Conservation (phyloP, 2,113 vertebrate genomes). For the Podiceps cristatus region DNA sequence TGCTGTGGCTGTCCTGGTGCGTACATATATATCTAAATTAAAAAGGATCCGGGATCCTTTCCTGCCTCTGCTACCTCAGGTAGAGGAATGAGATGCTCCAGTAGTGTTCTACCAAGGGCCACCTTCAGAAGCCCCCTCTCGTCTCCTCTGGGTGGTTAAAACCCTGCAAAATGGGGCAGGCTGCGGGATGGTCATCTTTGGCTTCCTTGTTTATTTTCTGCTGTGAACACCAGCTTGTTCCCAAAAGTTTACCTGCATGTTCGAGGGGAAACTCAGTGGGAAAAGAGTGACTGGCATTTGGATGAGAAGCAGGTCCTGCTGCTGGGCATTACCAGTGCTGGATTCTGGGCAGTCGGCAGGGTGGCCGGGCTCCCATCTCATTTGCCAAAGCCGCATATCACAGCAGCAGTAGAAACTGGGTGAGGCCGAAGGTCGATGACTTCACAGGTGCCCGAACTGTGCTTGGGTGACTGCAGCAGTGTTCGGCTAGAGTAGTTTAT, state of each 20-base stretch:
- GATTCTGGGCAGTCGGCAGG: background rate
- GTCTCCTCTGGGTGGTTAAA: background rate
- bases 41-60: background rate
- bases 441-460: background rate
- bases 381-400: background rate
- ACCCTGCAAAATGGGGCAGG: background rate
- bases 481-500: background rate
- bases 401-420: background rate
- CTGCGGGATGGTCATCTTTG: background rate
- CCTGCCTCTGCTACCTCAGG: background rate
- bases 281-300: background rate
- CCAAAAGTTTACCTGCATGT: background rate
- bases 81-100: background rate
- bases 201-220: background rate
- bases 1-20: background rate
- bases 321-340: background rate
- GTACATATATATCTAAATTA: too few species aligned
- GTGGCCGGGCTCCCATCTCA: background rate
- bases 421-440: background rate
- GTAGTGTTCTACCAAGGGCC: background rate
- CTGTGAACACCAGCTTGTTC: background rate
- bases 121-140: background rate
- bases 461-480: rapidly evolving
- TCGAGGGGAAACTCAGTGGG: background rate
- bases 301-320: background rate